phyloP scores from a whole-genome alignment of 2,113 vertebrate genomes.

The Tamias sibiricus region DNA sequence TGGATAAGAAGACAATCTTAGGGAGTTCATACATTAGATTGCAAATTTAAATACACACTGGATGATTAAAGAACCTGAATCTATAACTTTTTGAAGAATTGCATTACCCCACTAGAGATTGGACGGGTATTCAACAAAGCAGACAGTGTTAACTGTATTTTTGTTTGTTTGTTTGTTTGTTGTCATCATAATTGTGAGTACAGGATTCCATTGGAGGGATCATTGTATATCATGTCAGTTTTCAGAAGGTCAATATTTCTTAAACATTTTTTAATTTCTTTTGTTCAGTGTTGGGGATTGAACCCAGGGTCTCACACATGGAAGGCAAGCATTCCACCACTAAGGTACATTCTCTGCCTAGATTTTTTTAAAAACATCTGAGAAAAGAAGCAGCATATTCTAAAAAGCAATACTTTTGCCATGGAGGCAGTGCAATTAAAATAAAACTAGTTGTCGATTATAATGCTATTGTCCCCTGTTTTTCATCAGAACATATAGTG shows the following conservation, averaged over 20 bases:
- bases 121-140: background rate
- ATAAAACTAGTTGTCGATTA: background rate
- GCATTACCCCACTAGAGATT: background rate
- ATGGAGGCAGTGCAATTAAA: background rate
- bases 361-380: background rate
- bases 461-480: background rate
- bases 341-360: background rate
- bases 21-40: background rate
- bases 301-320: background rate
- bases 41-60: background rate
- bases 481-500: constrained; percentile 27
- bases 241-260: background rate
- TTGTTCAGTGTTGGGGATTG: background rate
- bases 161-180: background rate
- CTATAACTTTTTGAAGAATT: background rate
- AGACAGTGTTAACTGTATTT: background rate
- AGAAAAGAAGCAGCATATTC: background rate
- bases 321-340: background rate
- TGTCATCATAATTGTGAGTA: background rate
- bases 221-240: background rate
- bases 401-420: background rate
- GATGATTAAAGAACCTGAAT: background rate
- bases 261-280: background rate
- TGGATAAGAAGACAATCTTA: background rate
- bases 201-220: background rate